Base-by-base conservation (phyloP, 2,888 invertebrate genomes). In the Melieria crassipennis region DNA sequence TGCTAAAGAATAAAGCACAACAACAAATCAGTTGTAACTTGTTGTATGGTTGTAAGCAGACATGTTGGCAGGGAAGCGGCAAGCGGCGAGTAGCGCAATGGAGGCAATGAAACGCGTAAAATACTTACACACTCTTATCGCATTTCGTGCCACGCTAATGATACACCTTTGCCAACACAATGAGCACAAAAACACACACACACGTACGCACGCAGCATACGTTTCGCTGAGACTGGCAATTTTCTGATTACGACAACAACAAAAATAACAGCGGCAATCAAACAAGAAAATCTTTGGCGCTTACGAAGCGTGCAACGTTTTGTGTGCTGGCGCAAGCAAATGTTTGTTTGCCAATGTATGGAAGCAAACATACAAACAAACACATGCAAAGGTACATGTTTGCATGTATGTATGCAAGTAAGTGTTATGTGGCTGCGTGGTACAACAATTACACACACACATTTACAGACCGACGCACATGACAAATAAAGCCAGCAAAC, bases 201-300 rank as follows among this genome's bases (percentile, higher is more conserved):
- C 65, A 52, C 43, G 45, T 16, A 16, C 47, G 13, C 62, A 13
- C 9, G 47, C 46, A 16, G 11, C 42, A 42, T 48, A 7, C 42
- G 13, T 63, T 48, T 11, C 52, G 60, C 46, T 52, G 60, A 45
- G 5, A 52, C 67, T 52, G 48, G 60, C 67, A 67, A 67, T 67
- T 67, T 67, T 67, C 67, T 60, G 67, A 67, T 67, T 60, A 67
- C 60, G 45, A 45, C 67, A 11, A 45, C 60, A 52, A 4, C 1
- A 16, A 42, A 45, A 52, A n/a, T 13, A 10, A 45, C n/a, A 13
- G 52, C 10, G n/a, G 48, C 47, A 67, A 52, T 30, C 61, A 61
- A 67, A 60, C 61, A 52, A 50, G 42, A 6, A 13, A 45, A 52
- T 60, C 6, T 52, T 60, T 57, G 56, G 42, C 30, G n/a, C 11